Conservation (phyloP, 2,888 invertebrate genomes). For the Crepidodera aurea region DNA sequence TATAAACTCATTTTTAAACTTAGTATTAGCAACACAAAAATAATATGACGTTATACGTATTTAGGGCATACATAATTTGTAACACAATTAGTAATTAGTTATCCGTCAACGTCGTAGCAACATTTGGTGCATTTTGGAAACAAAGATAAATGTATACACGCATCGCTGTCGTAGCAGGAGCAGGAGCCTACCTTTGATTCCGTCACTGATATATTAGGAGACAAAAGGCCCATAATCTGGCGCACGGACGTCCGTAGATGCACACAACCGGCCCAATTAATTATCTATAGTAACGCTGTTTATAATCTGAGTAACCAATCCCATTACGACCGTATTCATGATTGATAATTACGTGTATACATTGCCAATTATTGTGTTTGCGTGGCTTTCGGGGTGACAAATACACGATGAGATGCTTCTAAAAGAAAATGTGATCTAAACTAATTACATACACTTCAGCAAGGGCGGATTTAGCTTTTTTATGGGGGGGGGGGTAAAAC, state of each 20-base stretch:
- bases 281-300: constrained; percentile 44
- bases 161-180: not conserved
- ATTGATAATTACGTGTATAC: constrained; percentile 42
- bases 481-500: too few relatives aligned
- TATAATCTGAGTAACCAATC: constrained; percentile 40
- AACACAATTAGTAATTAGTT: too few relatives aligned
- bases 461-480: too few relatives aligned
- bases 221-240: constrained; percentile 44
- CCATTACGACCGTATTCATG: constrained; percentile 40
- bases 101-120: too few relatives aligned
- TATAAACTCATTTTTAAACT: too few relatives aligned
- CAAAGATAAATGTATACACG: constrained; percentile 12
- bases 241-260: constrained; percentile 46
- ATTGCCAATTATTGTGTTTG: constrained; percentile 38
- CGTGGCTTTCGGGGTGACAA: constrained; percentile 8
- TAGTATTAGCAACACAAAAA: too few relatives aligned
- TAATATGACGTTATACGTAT: too few relatives aligned
- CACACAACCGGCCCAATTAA: constrained; percentile 47
- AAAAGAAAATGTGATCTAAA: not conserved
- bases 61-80: too few relatives aligned
- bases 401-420: not conserved
- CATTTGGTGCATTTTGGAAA: too few relatives aligned
- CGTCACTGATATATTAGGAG: constrained; percentile 38
- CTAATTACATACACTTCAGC: too few relatives aligned
- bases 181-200: constrained; percentile 36